Evolutionary conservation across 2,113 vertebrate genomes (phyloP).

Genomic region (Centropus bengalensis): DNA sequence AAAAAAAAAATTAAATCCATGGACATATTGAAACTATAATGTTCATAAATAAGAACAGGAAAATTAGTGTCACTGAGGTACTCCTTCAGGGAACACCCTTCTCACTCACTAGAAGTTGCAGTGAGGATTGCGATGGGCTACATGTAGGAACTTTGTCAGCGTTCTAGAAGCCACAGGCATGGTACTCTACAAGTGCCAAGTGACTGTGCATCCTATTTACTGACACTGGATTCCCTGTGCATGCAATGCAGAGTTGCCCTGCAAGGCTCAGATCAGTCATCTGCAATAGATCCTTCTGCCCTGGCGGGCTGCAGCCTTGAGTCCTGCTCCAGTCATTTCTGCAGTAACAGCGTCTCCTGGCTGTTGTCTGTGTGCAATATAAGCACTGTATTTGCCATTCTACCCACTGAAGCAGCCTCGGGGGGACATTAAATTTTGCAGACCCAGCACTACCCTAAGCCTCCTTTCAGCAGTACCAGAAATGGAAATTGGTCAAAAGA

Average conservation of each 20-base stretch:
- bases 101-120: neutral
- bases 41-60: neutral
- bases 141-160: rapidly evolving
- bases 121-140: neutral
- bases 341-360: neutral
- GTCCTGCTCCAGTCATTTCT: neutral
- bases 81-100: neutral
- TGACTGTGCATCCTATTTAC: neutral
- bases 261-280: neutral
- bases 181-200: rapidly evolving
- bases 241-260: neutral
- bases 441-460: neutral
- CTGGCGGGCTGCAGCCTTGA: neutral
- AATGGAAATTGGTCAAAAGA: neutral
- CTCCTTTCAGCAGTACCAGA: neutral
- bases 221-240: neutral
- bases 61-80: neutral
- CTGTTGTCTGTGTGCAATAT: neutral
- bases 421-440: neutral
- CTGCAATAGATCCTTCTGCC: neutral
- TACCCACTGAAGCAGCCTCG: neutral
- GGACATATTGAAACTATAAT: neutral
- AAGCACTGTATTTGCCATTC: neutral
- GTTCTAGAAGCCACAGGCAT: neutral
- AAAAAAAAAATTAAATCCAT: neutral